Percentiles rank a stretch among this genome's conserved stretches.
Evolutionary conservation across 2,113 vertebrate genomes (phyloP).

Genomic region (Hippoglossus stenolepis): DNA sequence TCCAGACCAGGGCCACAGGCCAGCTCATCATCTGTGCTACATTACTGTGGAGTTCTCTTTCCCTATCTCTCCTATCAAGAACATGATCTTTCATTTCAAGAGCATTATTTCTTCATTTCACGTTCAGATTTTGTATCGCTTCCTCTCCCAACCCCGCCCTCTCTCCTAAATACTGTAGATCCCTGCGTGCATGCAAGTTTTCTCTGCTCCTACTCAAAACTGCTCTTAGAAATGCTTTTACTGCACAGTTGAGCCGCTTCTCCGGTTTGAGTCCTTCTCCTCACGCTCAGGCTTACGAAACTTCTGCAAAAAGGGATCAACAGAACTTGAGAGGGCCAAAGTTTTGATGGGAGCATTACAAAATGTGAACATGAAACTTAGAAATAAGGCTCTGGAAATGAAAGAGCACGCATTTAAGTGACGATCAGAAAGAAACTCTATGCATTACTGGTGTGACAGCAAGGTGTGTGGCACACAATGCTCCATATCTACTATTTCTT

Average conservation of each 20-base stretch:
- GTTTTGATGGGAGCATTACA: background rate
- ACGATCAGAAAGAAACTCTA: no score
- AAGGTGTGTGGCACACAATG: no score
- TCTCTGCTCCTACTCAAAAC: background rate
- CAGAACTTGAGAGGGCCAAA: background rate
- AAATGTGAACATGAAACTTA: background rate
- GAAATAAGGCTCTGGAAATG: background rate
- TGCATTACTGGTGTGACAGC: no score
- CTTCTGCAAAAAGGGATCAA: background rate
- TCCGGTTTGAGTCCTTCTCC: background rate
- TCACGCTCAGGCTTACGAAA: background rate
- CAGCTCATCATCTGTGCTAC: conserved; percentile 23
- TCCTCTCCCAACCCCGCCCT: background rate
- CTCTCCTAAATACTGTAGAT: background rate
- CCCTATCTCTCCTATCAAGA: background rate
- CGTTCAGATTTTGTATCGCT: background rate
- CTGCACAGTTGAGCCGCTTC: no score
- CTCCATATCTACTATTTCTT: no score
- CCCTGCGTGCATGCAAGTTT: background rate
- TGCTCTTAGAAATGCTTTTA: background rate
- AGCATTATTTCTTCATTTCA: conserved; percentile 2
- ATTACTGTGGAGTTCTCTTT: background rate
- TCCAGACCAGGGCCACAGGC: conserved; percentile 6
- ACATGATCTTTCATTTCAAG: background rate
- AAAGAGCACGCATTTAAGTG: no score